Conservation (phyloP, 2,888 invertebrate species). For the Ennomos fuscantarius region DNA sequence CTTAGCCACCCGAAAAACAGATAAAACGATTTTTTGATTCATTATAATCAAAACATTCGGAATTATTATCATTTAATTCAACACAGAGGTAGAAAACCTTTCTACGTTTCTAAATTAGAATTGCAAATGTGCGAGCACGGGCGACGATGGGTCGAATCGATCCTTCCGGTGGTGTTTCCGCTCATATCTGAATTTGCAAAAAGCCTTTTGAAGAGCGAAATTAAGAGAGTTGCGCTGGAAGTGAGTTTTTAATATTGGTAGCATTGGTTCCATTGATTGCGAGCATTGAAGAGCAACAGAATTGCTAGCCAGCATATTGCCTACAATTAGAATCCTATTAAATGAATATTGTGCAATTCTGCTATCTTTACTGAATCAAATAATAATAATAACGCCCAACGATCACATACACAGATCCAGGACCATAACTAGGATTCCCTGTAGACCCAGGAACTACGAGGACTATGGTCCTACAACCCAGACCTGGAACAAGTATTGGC, state of each 20-base stretch:
- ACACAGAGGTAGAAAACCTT: slow-evolving; percentile 11
- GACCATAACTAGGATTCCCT: too few relatives aligned
- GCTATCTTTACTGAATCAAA: too few relatives aligned
- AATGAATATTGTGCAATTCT: too few relatives aligned
- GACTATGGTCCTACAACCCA: too few relatives aligned
- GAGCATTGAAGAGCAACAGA: not conserved
- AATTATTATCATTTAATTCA: slow-evolving; percentile 20
- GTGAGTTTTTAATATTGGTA: slow-evolving; percentile 55
- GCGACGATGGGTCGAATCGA: slow-evolving; percentile 61
- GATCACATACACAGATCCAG: too few relatives aligned
- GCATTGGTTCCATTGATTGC: slow-evolving; percentile 45
- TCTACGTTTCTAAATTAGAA: slow-evolving; percentile 38
- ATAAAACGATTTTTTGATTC: slow-evolving; percentile 7
- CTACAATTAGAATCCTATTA: too few relatives aligned
- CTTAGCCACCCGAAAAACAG: slow-evolving; percentile 7
- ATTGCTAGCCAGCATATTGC: not conserved
- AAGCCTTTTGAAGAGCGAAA: slow-evolving; percentile 56
- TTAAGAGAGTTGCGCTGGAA: slow-evolving; percentile 64
- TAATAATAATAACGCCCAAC: too few relatives aligned
- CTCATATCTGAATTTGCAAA: slow-evolving; percentile 48
- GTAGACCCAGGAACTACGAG: too few relatives aligned
- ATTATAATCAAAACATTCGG: slow-evolving; percentile 28
- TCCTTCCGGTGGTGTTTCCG: slow-evolving; percentile 71
- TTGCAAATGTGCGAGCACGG: slow-evolving; percentile 43
- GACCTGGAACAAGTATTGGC: too few relatives aligned